Percentiles rank a stretch among this genome's conserved stretches.
phyloP scores from a whole-genome alignment of 2,888 invertebrate genomes.

The Drosophila tanythrix region DNA sequence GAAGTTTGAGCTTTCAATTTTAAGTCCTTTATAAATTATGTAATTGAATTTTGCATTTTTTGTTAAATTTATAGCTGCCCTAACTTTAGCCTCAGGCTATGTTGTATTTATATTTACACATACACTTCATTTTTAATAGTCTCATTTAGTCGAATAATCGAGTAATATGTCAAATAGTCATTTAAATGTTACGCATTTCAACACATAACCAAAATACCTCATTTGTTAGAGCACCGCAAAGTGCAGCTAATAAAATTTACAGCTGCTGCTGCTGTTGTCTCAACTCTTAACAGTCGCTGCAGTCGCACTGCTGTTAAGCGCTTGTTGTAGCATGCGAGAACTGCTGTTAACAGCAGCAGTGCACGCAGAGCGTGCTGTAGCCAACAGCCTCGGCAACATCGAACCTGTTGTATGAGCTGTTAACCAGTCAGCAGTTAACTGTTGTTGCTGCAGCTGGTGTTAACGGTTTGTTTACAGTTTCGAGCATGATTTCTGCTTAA shows the following conservation, averaged over 20 bases:
- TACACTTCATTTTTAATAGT: not conserved
- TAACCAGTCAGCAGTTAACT: slow-evolving; percentile 15
- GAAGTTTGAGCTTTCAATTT: not conserved
- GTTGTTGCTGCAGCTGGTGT: slow-evolving; percentile 25
- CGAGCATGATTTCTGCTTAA: slow-evolving; percentile 20
- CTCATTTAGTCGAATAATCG: not conserved
- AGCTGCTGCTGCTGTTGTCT: not conserved
- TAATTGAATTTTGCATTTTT: no score
- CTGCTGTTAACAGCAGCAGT: slow-evolving; percentile 21
- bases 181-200: not conserved
- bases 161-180: no score
- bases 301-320: slow-evolving; percentile 21
- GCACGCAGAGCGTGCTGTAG: slow-evolving; percentile 14
- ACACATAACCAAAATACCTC: not conserved
- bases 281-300: slow-evolving; percentile 10
- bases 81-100: not conserved
- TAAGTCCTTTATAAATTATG: not conserved
- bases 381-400: slow-evolving; percentile 16
- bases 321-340: slow-evolving; percentile 68
- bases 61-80: not conserved
- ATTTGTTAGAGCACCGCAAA: slow-evolving; percentile 1
- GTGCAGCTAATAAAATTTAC: slow-evolving; percentile 11
- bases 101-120: not conserved
- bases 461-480: slow-evolving; percentile 11
- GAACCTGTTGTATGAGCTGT: slow-evolving; percentile 63